Evolutionary conservation across 2,113 vertebrate genomes (phyloP).

Genomic region (Haliaeetus leucogaster): DNA sequence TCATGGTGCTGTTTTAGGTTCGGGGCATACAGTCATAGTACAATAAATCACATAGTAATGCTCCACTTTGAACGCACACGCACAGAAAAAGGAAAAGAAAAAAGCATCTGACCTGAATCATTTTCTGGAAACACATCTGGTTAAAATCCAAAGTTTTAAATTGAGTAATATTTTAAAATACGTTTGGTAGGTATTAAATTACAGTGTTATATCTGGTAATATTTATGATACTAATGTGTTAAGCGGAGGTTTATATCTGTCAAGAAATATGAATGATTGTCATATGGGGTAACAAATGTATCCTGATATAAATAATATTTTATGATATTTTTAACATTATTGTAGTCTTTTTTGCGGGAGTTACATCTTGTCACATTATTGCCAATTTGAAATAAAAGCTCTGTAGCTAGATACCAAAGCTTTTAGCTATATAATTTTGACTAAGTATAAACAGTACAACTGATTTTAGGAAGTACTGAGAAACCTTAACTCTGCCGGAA

Average conservation of each 20-base stretch:
- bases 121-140: constrained; percentile 76
- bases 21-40: constrained; percentile 65
- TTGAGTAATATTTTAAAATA: constrained; percentile 74
- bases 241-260: constrained; percentile 69
- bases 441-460: neutral
- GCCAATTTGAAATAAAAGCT: constrained; percentile 51
- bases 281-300: constrained; percentile 59
- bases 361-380: constrained; percentile 44
- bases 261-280: constrained; percentile 62
- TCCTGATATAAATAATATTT: constrained; percentile 61
- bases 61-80: constrained; percentile 39
- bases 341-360: constrained; percentile 12
- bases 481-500: neutral
- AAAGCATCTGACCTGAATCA: constrained; percentile 76
- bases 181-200: constrained; percentile 73
- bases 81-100: constrained; percentile 20
- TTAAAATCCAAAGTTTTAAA: constrained; percentile 76
- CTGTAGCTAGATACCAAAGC: constrained; percentile 21
- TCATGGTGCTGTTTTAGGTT: constrained; percentile 70
- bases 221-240: constrained; percentile 72
- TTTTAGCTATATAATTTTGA: constrained; percentile 1
- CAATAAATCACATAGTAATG: constrained; percentile 66
- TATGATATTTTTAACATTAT: constrained; percentile 52
- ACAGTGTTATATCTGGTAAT: constrained; percentile 69
- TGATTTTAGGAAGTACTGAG: constrained; percentile 13